Evolutionary conservation across 2,888 invertebrate genomes (phyloP), one percentile per base, ranked within the genome.

Genomic region (Meghimatium bilineatum): DNA sequence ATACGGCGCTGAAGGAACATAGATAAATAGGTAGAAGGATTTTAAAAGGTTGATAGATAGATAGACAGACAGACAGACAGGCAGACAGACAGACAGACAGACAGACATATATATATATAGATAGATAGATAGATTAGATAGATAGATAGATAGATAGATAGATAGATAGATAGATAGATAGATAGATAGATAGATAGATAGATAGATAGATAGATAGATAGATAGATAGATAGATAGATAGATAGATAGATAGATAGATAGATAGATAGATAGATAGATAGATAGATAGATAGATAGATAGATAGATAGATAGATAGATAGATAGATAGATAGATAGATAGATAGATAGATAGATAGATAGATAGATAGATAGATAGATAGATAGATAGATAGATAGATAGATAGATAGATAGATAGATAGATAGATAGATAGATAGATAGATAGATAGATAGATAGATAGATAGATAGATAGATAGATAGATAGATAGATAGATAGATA

Each of bases 371-470:
- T 56, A 56, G 56, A 56, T 56, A 56, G 56, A 56, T 56, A 56
- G 56, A 56, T 56, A 56, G 56, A 56, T 56, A 56, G 56, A 56
- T 56, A 56, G 56, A 56, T 56, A 56, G 56, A 56, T 56, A 56
- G 56, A 56, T 56, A 56, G 56, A 56, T 56, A 56, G 56, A 56
- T 56, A 56, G 56, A 56, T 56, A 56, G 56, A 56, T 56, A 56
- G 56, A 77, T 63, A 67, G 66, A 79, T 36, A 79, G 49, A 79
- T 63, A 79, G 49, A 79, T 63, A 79, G 49, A 79, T 63, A 79
- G 49, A 79, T 63, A 79, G 29, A 79, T 63, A 79, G 49, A 79
- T 63, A 79, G 49, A 79, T 63, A 79, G 49, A 79, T 63, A 79
- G 49, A 79, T 63, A 20, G 10, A 12, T n/a, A n/a, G n/a, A n/a